These are phyloP conservation scores for Drosophila birchii DNA, from an alignment of 2,888 invertebrate species.

Conservation along the genomic window DNA sequence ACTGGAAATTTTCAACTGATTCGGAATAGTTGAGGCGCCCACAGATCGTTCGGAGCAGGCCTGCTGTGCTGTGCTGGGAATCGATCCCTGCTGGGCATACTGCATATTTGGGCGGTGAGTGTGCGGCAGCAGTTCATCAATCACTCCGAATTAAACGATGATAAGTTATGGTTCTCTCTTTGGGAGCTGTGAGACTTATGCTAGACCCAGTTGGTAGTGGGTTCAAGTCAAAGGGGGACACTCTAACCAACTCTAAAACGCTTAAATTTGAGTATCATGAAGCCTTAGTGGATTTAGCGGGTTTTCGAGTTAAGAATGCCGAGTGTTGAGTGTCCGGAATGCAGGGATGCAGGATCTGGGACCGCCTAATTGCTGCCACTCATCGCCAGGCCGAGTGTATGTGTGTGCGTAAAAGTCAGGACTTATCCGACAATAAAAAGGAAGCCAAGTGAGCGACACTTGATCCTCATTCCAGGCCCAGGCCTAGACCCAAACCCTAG, in stretches of 20 bases:
- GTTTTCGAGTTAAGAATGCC: slow-evolving; percentile 7
- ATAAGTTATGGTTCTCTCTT: slow-evolving; percentile 17
- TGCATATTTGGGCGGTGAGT: slow-evolving; percentile 26
- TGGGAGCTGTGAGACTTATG: no score
- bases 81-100: slow-evolving; percentile 6
- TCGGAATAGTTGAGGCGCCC: neutral
- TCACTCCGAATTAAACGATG: slow-evolving; percentile 26
- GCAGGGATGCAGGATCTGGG: slow-evolving; percentile 5
- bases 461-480: slow-evolving; percentile 15
- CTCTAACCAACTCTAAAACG: neutral
- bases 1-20: slow-evolving; percentile 20
- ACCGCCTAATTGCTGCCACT: slow-evolving; percentile 30
- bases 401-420: slow-evolving; percentile 29
- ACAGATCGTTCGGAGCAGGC: slow-evolving; percentile 1
- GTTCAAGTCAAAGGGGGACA: neutral
- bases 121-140: slow-evolving; percentile 35
- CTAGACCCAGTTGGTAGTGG: neutral
- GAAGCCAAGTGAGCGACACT: slow-evolving; percentile 41
- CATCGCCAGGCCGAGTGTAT: neutral
- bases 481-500: neutral
- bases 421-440: slow-evolving; percentile 37
- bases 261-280: neutral
- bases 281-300: slow-evolving; percentile 8
- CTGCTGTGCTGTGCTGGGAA: slow-evolving; percentile 1
- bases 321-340: neutral